A percentile compares a stretch with the other conserved stretches of the same genome.
Evolutionary conservation across 2,888 invertebrate genomes (phyloP).

Genomic region (Eristalinus sepulchralis): DNA sequence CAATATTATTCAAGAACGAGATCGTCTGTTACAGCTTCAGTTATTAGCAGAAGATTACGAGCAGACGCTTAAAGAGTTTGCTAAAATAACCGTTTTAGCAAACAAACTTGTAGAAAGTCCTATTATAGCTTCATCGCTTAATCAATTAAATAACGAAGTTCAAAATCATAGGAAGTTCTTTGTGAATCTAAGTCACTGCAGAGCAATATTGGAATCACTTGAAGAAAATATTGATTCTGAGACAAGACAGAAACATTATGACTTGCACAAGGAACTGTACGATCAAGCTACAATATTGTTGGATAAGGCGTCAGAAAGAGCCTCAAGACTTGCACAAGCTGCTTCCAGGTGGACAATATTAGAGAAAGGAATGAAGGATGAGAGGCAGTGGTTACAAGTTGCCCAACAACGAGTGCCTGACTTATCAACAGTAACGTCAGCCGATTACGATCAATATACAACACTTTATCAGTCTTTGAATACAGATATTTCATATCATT

Average conservation of each 20-base stretch:
- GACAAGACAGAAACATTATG: slow-evolving; percentile 87
- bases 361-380: slow-evolving; percentile 91
- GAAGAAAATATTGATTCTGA: slow-evolving; percentile 92
- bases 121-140: slow-evolving; percentile 87
- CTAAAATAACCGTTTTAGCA: slow-evolving; percentile 91
- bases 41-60: slow-evolving; percentile 93
- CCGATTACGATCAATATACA: slow-evolving; percentile 92
- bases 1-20: slow-evolving; percentile 86
- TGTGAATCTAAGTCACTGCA: slow-evolving; percentile 92
- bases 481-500: slow-evolving; percentile 90
- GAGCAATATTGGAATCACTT: slow-evolving; percentile 91
- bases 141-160: slow-evolving; percentile 93
- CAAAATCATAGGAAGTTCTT: slow-evolving; percentile 95
- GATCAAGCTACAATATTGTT: slow-evolving; percentile 88
- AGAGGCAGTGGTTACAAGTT: slow-evolving; percentile 90
- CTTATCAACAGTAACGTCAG: slow-evolving; percentile 89
- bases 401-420: slow-evolving; percentile 92
- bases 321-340: slow-evolving; percentile 91
- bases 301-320: slow-evolving; percentile 90
- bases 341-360: slow-evolving; percentile 92
- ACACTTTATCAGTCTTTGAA: slow-evolving; percentile 91
- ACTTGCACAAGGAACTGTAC: slow-evolving; percentile 89
- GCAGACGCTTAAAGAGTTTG: slow-evolving; percentile 92
- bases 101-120: slow-evolving; percentile 90
- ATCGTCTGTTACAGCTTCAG: slow-evolving; percentile 88